A percentile compares a stretch with the other conserved stretches of the same genome.
phyloP scores from a whole-genome alignment of 2,888 invertebrate genomes.

The Orchestes rusci region DNA sequence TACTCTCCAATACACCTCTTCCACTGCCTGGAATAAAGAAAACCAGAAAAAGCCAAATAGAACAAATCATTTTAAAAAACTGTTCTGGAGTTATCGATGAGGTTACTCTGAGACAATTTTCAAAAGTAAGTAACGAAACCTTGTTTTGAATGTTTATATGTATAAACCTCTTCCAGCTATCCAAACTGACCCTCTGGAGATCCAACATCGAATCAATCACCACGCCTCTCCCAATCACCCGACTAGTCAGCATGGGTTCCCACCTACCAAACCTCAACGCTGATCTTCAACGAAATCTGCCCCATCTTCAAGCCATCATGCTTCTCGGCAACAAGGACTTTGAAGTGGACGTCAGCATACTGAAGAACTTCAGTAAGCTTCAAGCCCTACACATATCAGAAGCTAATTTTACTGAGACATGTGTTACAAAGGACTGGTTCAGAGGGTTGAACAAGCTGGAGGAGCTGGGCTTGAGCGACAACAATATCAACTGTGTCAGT shows the following conservation, averaged over 20 bases:
- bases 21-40: constrained; percentile 6
- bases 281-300: constrained; percentile 11
- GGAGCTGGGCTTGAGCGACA: constrained; percentile 12
- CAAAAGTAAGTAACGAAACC: constrained; percentile 11
- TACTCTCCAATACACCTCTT: constrained; percentile 8
- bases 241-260: constrained; percentile 6
- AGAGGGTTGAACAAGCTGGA: constrained; percentile 10
- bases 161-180: constrained; percentile 19
- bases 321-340: constrained; percentile 13
- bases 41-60: constrained; percentile 5
- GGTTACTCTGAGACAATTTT: constrained; percentile 13
- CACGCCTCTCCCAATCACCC: constrained; percentile 6
- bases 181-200: constrained; percentile 14
- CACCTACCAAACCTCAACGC: constrained; percentile 12
- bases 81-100: constrained; percentile 14
- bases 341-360: constrained; percentile 5
- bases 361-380: constrained; percentile 14
- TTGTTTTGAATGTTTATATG: too few relatives aligned
- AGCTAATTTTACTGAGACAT: constrained; percentile 15
- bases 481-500: constrained; percentile 10
- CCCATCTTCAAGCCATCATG: constrained; percentile 9
- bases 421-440: constrained; percentile 20
- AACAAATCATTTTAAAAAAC: constrained; percentile 14
- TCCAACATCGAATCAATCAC: constrained; percentile 13
- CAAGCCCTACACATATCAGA: constrained; percentile 10